Conservation (phyloP, 2,888 invertebrate genomes). For the Apotomis turbidana region DNA sequence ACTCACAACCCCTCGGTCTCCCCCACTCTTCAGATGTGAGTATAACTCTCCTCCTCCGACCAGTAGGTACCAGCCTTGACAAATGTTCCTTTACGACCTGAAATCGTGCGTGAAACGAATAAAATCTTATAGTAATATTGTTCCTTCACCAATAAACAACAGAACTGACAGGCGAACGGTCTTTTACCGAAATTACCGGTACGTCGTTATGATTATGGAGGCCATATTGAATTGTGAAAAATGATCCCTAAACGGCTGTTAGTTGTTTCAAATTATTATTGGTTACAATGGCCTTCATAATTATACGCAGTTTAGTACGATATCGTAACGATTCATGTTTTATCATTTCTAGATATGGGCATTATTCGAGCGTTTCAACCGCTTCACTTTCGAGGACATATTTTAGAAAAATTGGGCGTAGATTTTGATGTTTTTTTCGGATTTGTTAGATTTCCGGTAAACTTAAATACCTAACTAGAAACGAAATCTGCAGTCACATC, state of each 20-base stretch:
- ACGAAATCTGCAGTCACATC: too few species aligned
- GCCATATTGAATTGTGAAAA: conserved; percentile 33
- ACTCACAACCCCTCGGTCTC: too few species aligned
- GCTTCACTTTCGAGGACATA: too few species aligned
- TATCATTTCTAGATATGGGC: too few species aligned
- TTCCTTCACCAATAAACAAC: conserved; percentile 28
- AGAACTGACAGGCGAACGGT: conserved; percentile 2
- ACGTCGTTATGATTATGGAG: conserved; percentile 22
- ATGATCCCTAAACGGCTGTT: conserved; percentile 17
- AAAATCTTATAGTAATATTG: conserved; percentile 32
- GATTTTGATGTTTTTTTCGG: too few species aligned
- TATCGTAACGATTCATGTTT: too few species aligned
- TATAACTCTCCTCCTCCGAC: not conserved
- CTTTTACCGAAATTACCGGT: conserved; percentile 24
- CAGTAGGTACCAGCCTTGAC: conserved; percentile 14
- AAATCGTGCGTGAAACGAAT: conserved; percentile 37
- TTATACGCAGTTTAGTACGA: not conserved
- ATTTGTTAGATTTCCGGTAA: too few species aligned
- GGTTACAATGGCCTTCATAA: conserved; percentile 11
- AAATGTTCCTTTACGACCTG: conserved; percentile 20
- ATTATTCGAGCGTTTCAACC: too few species aligned
- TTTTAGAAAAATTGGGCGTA: too few species aligned
- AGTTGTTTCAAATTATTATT: conserved; percentile 9
- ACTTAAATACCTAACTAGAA: too few species aligned
- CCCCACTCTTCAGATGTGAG: not conserved